Base-by-base conservation (phyloP, 2,888 invertebrate species). In the Eulithis testata region DNA sequence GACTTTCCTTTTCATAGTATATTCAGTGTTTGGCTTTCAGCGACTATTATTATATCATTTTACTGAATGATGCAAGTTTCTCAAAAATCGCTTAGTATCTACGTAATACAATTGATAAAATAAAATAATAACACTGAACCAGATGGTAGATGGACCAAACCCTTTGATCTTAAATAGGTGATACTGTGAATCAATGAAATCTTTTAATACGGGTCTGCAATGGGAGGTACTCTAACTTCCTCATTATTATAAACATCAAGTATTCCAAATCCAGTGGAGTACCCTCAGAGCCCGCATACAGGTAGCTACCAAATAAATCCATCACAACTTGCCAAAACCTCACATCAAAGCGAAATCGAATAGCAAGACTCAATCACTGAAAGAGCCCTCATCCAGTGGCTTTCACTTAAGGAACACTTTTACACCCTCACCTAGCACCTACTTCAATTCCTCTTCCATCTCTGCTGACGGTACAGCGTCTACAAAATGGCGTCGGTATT, bases 401-500 rank as follows among this genome's bases (percentile, higher is more conserved):
- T 82, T 76, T 80, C 72, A 84, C 83, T 83, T 80, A 82, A 61
- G 71, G 69, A 73, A 76, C 79, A 74, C 78, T 79, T 69, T 49
- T 21, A 43, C 66, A 64, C 76, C 77, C 71, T 71, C 47, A 57
- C 51, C 57, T 27, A 60, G 44, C 53, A 50, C 53, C 60, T 51
- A 58, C 61, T 61, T 62, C 64, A 68, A 52, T 60, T 65, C 72
- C 74, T 68, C 59, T 60, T 66, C 72, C 74, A 67, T 60, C 69
- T 80, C 73, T 90, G 90, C 89, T 84, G 89, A 88, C 91, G 80
- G 81, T 90, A 86, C 88, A 49, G 59, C 68, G 64, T 47, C 49
- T 71, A 75, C 90, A 92, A 91, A 85, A 92, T 91, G 93, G 93
- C 93, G 89, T 69, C 63, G 80, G 78, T 81, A 84, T 86, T 86